A percentile compares a stretch with the other conserved stretches of the same genome.
phyloP scores from a whole-genome alignment of 2,113 vertebrate genomes.

The Larimichthys crocea region DNA sequence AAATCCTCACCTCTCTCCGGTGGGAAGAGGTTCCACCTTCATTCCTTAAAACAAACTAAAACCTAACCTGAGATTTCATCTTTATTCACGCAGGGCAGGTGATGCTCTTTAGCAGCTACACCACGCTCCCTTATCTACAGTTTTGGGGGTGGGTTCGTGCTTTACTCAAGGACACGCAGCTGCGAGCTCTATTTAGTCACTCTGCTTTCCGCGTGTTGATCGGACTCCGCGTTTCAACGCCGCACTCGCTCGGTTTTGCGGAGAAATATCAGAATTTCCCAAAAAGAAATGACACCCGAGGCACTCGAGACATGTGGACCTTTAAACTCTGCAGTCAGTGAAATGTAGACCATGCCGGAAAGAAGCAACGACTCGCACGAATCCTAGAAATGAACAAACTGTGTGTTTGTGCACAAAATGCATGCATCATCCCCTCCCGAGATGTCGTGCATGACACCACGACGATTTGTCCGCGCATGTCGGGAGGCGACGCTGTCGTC shows the following conservation, averaged over 20 bases:
- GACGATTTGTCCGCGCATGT: neutral
- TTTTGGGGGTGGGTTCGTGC: neutral
- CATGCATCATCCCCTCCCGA: slow-evolving; percentile 6
- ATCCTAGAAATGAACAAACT: slow-evolving; percentile 26
- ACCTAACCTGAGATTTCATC: neutral
- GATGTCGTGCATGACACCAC: slow-evolving; percentile 11
- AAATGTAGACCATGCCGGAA: slow-evolving; percentile 6
- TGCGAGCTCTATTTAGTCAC: too few species aligned
- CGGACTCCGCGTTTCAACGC: neutral
- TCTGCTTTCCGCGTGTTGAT: too few species aligned
- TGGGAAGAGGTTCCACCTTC: neutral
- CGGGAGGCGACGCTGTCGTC: neutral
- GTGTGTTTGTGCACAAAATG: slow-evolving; percentile 13
- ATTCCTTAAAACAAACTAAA: neutral
- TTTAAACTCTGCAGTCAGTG: neutral
- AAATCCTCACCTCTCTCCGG: neutral
- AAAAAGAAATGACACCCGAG: neutral
- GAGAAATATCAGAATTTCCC: neutral
- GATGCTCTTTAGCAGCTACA: too few species aligned
- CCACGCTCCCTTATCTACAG: neutral
- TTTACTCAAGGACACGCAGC: slow-evolving; percentile 4
- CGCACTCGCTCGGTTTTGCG: neutral
- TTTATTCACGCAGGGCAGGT: neutral
- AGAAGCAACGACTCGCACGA: slow-evolving; percentile 33
- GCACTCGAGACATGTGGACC: neutral